phyloP scores from a whole-genome alignment of 2,888 invertebrate genomes.

The Petrolisthes cinctipes region DNA sequence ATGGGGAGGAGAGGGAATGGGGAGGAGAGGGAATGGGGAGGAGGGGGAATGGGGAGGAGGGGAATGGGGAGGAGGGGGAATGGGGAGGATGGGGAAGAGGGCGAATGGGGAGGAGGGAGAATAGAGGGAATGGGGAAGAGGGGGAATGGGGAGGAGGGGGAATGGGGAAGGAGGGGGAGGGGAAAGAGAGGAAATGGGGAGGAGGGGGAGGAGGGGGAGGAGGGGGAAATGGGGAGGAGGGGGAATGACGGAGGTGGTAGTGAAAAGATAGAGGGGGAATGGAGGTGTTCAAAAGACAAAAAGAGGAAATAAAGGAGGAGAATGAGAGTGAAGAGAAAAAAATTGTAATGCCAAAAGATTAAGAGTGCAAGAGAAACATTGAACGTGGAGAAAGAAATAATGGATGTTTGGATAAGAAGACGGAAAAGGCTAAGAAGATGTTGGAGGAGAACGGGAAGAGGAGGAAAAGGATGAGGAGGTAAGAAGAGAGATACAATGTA shows the following conservation, averaged over 20 bases:
- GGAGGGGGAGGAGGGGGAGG: background rate
- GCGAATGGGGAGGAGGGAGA: background rate
- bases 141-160: background rate
- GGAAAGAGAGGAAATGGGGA: background rate
- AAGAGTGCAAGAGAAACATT: background rate
- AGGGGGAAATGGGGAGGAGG: background rate
- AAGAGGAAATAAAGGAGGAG: background rate
- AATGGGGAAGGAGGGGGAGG: background rate
- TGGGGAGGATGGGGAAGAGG: background rate
- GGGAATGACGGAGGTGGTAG: background rate
- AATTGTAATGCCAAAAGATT: background rate
- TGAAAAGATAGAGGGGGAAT: background rate
- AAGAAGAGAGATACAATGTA: background rate
- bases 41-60: background rate
- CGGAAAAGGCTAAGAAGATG: background rate
- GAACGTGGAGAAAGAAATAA: background rate
- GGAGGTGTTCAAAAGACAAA: background rate
- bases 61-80: background rate
- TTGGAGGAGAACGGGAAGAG: background rate
- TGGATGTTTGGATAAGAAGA: background rate
- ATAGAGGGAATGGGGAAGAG: background rate
- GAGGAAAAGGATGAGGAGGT: background rate
- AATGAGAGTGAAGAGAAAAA: background rate
- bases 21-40: background rate
- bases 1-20: background rate